Evolutionary conservation across 2,888 invertebrate genomes (phyloP).

Genomic region (Rugalucina vietnamica): DNA sequence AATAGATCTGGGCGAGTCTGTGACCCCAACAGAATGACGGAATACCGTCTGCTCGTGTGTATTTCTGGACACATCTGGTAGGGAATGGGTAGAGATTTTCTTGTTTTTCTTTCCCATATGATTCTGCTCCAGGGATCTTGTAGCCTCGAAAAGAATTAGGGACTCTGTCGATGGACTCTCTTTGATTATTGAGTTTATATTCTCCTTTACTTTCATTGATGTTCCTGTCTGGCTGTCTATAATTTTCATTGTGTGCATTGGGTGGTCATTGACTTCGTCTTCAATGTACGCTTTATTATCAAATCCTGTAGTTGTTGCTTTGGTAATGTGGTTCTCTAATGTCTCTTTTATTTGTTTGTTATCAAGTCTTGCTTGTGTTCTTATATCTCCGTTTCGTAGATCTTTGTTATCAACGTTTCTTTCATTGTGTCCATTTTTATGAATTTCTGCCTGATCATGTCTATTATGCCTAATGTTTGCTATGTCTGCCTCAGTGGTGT

Average conservation of each 20-base stretch:
- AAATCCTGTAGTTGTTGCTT: too few relatives aligned
- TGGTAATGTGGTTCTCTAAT: too few relatives aligned
- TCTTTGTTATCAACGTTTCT: not conserved
- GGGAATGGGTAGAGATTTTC: not conserved
- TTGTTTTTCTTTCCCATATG: not conserved
- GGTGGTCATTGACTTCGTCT: not conserved
- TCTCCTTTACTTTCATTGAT: not conserved
- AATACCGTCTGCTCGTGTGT: not conserved
- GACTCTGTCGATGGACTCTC: not conserved
- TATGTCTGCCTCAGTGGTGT: not conserved
- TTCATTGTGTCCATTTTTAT: not conserved
- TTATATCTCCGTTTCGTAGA: too few relatives aligned
- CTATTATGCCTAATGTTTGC: not conserved
- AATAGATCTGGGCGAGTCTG: conserved; percentile 46
- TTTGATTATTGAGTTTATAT: not conserved
- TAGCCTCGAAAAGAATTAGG: not conserved
- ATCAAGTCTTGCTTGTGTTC: too few relatives aligned
- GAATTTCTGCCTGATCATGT: not conserved
- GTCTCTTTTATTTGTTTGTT: too few relatives aligned
- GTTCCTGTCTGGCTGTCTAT: not conserved
- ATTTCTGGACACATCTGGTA: not conserved
- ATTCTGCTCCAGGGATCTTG: not conserved
- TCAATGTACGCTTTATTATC: not conserved
- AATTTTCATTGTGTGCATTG: not conserved
- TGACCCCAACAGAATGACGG: not conserved